phyloP scores from a whole-genome alignment of 2,797 vertebrate genomes.

The Buphagus erythrorhynchus region DNA sequence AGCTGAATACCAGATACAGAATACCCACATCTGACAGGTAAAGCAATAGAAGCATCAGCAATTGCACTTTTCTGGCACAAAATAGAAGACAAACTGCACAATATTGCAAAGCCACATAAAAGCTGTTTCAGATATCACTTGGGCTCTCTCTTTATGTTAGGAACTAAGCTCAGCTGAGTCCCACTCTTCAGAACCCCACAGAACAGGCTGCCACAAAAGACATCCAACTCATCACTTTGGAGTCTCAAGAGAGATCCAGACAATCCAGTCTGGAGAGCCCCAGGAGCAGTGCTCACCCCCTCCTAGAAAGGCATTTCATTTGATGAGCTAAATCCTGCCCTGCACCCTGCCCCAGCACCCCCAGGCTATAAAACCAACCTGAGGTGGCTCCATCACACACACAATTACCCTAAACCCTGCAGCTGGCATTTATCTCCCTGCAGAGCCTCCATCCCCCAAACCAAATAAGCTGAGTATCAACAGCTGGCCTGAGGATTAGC shows the following conservation, averaged over 20 bases:
- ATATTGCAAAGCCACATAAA: background rate
- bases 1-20: background rate
- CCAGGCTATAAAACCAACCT: background rate
- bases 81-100: background rate
- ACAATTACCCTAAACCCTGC: background rate
- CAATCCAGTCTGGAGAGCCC: background rate
- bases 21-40: background rate
- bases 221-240: background rate
- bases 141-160: background rate
- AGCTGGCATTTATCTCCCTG: background rate
- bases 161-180: background rate
- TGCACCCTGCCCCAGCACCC: background rate
- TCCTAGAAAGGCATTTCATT: background rate
- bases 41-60: background rate
- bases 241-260: background rate
- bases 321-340: background rate
- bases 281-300: background rate
- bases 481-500: background rate
- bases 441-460: background rate
- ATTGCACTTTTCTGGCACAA: background rate
- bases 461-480: background rate
- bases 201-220: background rate
- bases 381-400: background rate
- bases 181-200: background rate
- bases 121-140: background rate